Percentiles rank a stretch among this genome's conserved stretches.
phyloP scores from a whole-genome alignment of 2,113 vertebrate species.

The Gila orcuttii region DNA sequence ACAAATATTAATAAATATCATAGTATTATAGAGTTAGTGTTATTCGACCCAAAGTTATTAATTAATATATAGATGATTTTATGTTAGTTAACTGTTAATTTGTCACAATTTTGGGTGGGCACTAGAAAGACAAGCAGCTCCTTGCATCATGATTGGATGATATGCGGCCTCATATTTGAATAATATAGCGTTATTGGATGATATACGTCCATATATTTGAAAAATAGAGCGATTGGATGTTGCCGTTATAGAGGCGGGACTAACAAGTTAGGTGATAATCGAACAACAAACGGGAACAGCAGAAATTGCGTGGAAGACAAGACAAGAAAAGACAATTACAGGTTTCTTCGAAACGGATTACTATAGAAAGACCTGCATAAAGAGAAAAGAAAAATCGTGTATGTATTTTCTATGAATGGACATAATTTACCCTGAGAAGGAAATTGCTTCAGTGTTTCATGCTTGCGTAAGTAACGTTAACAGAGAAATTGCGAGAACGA shows the following conservation, averaged over 20 bases:
- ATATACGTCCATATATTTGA: not conserved
- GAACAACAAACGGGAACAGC: not conserved
- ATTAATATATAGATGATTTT: not conserved
- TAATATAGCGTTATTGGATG: constrained; percentile 2
- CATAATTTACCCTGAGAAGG: not conserved
- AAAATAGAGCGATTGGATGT: constrained; percentile 56
- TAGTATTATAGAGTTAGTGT: not conserved
- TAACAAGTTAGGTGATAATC: not conserved
- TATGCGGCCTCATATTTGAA: not conserved
- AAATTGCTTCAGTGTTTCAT: constrained; percentile 4
- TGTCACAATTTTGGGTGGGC: not conserved
- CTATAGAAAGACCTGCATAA: not conserved
- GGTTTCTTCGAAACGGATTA: not conserved
- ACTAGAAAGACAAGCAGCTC: not conserved
- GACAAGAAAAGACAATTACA: not conserved
- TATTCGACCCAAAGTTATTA: not conserved
- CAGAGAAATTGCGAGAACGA: not conserved
- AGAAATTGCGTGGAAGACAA: not conserved
- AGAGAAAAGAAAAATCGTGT: not conserved
- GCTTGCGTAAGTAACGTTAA: constrained; percentile 8
- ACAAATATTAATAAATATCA: not conserved
- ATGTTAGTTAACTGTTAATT: not conserved
- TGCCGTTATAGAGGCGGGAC: constrained; percentile 50
- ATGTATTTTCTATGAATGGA: not conserved
- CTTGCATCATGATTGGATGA: constrained; percentile 14